phyloP scores from a whole-genome alignment of 2,888 invertebrate genomes.

The Cataglyphis cursor region DNA sequence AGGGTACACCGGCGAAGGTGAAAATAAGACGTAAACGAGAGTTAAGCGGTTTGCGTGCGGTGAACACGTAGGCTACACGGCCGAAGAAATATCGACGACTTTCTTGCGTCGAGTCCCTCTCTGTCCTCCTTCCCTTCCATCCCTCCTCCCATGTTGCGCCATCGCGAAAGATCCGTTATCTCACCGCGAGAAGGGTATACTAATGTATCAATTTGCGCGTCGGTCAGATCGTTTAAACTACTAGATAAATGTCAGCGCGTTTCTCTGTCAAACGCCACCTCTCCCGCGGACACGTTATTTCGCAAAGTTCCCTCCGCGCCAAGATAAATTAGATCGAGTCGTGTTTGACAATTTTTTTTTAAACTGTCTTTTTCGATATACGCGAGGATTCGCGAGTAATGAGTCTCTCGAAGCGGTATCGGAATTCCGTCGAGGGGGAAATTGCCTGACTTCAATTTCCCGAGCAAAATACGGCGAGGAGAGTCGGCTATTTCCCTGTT shows the following conservation, averaged over 20 bases:
- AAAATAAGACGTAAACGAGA: slow-evolving; percentile 66
- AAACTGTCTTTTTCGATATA: slow-evolving; percentile 2
- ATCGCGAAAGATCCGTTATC: slow-evolving; percentile 67
- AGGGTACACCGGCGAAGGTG: slow-evolving; percentile 23
- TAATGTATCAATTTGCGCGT: slow-evolving; percentile 75
- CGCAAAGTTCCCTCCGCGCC: background rate
- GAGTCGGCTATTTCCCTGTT: slow-evolving; percentile 45
- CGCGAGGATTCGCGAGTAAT: slow-evolving; percentile 19
- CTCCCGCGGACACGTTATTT: background rate
- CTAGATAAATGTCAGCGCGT: slow-evolving; percentile 69
- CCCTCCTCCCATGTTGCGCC: slow-evolving; percentile 37
- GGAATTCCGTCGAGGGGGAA: slow-evolving; percentile 11
- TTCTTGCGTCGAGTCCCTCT: slow-evolving; percentile 57
- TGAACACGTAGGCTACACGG: slow-evolving; percentile 2
- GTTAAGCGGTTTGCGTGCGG: slow-evolving; percentile 60
- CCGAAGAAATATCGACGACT: slow-evolving; percentile 58
- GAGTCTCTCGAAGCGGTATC: slow-evolving; percentile 28
- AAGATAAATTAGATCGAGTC: background rate
- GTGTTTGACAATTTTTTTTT: background rate
- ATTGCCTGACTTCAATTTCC: slow-evolving; percentile 45
- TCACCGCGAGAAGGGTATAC: slow-evolving; percentile 34
- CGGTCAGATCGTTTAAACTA: slow-evolving; percentile 66
- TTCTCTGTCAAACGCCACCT: slow-evolving; percentile 40
- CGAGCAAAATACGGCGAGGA: slow-evolving; percentile 16
- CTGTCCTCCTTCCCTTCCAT: background rate